Base-by-base conservation (phyloP, 2,113 vertebrate genomes). In the Carollia perspicillata region DNA sequence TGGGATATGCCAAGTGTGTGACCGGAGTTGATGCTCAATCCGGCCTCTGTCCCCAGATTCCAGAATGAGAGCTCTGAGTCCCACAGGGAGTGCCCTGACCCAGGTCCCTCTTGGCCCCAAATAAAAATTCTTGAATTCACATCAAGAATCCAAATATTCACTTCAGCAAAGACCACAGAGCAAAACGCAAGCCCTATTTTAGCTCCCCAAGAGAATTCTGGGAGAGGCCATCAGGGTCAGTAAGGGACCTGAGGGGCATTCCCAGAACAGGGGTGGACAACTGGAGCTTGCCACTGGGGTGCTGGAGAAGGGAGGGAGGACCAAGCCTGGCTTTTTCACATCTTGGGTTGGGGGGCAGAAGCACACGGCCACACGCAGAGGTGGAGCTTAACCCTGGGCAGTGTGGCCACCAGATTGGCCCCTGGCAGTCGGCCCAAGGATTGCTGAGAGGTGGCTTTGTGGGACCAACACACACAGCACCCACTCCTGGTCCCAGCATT, bases 321-420 rank as follows among this genome's bases (percentile, higher is more conserved):
- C 55, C 55, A 42, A 53, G 14, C 16, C 33, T 23, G 7, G 3
- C 20, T 30, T 18, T 72, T 47, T 17, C 22, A 42, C 58, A 26
- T 65, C 42, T 77, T 17, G 51, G 68, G 71, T 1, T 58, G 7
- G 44, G 11, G 37, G 28, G 12, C 35, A 84, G 47, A n/a, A 84
- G 20, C 14, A 7, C 42, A 20, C 2, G 28, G 44, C 26, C 8
- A 9, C 10, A 5, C 16, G 37, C 28, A 79, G 51, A 71, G 30
- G 33, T 6, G 28, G 6, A 47, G 1, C 33, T 40, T 28, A 20
- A 9, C 10, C 11, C 35, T 0, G 2, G 28, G 66, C 17, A 6
- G 42, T 22, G 74, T 4, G 4, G 30, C 18, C 44, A 9, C 63
- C 20, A 23, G 18, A 16, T 11, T n/a, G 63, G 51, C 16, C n/a